These are phyloP conservation scores for Phocides pigmalion DNA, from an alignment of 1,140 invertebrate species.

Conservation along the genomic window DNA sequence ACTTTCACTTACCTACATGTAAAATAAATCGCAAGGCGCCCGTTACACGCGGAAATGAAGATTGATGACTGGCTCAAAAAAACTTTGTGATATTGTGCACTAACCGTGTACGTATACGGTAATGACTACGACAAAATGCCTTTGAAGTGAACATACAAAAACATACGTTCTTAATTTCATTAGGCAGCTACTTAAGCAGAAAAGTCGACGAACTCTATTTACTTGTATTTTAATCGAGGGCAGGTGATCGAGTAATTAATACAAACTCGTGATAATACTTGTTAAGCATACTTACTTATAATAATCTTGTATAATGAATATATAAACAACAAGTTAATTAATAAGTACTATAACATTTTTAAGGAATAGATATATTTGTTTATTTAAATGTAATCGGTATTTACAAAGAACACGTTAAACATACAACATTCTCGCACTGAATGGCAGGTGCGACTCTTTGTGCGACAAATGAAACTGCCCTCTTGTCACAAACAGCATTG, in stretches of 20 bases:
- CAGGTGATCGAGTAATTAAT: not conserved
- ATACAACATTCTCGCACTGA: no score
- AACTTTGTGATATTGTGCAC: conserved; percentile 46
- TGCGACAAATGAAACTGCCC: no score
- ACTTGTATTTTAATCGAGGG: not conserved
- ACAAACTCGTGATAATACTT: conserved; percentile 2
- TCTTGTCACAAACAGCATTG: no score
- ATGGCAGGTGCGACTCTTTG: no score
- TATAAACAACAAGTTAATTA: not conserved
- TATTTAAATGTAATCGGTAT: no score
- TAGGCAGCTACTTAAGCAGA: not conserved
- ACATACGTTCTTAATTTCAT: not conserved
- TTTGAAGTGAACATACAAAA: conserved; percentile 1
- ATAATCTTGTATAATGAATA: not conserved
- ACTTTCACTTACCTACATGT: conserved; percentile 71
- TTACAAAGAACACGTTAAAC: no score
- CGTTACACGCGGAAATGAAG: conserved; percentile 73
- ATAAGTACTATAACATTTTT: no score
- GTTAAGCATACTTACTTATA: not conserved
- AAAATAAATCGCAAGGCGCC: conserved; percentile 70
- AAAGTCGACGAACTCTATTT: not conserved
- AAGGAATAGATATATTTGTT: no score
- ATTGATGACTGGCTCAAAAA: conserved; percentile 62
- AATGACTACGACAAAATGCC: conserved; percentile 16
- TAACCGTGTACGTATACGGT: not conserved